Evolutionary conservation across 1,140 invertebrate species (phyloP).

Genomic region (Cotesia typhae): DNA sequence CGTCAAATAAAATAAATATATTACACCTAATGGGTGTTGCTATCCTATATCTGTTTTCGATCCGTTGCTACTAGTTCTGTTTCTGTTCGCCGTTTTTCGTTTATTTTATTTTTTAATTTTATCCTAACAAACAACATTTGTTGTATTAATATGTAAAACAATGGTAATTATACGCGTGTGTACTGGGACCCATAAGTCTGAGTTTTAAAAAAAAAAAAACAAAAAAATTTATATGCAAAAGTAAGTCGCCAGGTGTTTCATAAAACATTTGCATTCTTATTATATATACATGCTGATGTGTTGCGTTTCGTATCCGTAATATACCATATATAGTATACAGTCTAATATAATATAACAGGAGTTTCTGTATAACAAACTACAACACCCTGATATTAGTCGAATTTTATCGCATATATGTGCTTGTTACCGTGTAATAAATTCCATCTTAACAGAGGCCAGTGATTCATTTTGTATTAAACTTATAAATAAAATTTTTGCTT

Average conservation of each 20-base stretch:
- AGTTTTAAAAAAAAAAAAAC: constrained; percentile 3
- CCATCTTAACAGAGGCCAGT: neutral
- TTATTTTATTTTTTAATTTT: too few species aligned
- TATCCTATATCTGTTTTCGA: too few species aligned
- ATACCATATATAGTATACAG: too few species aligned
- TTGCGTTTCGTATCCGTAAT: constrained; percentile 12
- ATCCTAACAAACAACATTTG: too few species aligned
- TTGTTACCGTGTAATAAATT: constrained; percentile 27
- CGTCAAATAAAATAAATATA: too few species aligned
- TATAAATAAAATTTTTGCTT: too few species aligned
- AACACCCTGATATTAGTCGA: constrained; percentile 15
- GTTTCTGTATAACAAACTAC: neutral
- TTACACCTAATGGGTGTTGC: too few species aligned
- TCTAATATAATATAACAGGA: neutral
- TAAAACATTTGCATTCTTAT: constrained; percentile 39
- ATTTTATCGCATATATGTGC: constrained; percentile 18
- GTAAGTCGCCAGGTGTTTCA: constrained; percentile 31
- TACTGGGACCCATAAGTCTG: neutral
- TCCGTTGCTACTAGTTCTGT: too few species aligned
- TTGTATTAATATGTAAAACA: neutral
- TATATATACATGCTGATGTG: constrained; percentile 13
- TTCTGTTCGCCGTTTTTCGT: too few species aligned
- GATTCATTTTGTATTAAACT: neutral
- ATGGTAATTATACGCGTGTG: neutral
- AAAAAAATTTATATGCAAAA: neutral